Evolutionary conservation across 2,113 vertebrate species (phyloP).

Genomic region (Osmerus mordax): DNA sequence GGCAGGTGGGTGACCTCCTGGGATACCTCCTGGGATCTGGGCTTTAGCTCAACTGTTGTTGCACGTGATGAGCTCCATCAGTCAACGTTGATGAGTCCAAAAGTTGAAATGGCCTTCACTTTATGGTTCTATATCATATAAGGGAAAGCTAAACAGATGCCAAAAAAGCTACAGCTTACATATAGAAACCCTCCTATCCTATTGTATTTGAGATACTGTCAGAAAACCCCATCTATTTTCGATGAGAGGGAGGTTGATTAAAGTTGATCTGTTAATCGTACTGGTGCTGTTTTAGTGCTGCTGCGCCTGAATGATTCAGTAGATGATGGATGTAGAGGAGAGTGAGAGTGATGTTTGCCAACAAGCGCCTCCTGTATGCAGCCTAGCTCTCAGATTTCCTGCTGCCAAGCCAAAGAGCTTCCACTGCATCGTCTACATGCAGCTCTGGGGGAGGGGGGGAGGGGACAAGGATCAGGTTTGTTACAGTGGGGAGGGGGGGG

Average conservation of each 20-base stretch:
- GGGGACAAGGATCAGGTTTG: constrained; percentile 1
- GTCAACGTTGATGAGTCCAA: no score
- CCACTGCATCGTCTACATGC: neutral
- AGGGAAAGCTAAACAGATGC: no score
- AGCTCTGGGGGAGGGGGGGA: neutral
- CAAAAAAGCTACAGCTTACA: no score
- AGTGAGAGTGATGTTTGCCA: constrained; percentile 19
- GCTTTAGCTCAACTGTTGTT: no score
- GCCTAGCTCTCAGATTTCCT: constrained; percentile 30
- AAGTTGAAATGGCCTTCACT: no score
- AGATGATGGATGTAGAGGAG: neutral
- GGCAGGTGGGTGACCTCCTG: constrained; percentile 74
- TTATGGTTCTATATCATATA: no score
- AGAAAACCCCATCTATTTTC: no score
- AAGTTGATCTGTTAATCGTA: no score
- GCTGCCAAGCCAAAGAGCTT: constrained; percentile 19
- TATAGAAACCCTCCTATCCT: no score
- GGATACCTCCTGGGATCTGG: neutral
- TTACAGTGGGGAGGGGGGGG: constrained; percentile 3
- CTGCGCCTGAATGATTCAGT: constrained; percentile 24
- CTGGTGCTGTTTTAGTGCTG: neutral
- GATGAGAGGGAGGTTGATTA: no score
- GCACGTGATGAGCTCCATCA: no score
- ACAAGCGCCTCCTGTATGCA: constrained; percentile 2
- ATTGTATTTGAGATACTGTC: no score